Conservation (phyloP, 2,797 vertebrate genomes). For the Tapirus indicus region DNA sequence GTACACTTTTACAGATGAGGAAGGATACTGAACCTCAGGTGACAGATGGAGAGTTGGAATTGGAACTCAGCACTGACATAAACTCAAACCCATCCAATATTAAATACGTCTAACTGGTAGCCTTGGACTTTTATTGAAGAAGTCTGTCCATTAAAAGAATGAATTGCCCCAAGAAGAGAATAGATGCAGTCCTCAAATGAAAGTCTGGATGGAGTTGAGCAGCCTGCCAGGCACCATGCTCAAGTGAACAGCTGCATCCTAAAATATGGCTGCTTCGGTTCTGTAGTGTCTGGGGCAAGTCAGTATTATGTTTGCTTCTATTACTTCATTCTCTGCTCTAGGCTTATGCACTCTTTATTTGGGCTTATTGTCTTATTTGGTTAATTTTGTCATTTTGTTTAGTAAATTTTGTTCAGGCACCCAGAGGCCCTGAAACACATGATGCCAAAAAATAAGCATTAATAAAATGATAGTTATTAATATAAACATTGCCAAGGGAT, state of each 20-base stretch:
- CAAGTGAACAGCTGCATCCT: background rate
- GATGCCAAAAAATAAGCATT: conserved; percentile 53
- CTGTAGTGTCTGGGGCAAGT: background rate
- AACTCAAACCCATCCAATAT: background rate
- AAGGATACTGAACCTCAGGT: background rate
- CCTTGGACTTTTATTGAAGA: background rate
- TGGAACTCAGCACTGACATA: background rate
- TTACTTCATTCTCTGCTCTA: conserved; percentile 32
- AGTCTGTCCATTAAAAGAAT: background rate
- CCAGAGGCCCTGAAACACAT: conserved; percentile 67
- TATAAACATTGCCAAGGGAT: conserved; percentile 63
- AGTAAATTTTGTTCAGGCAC: conserved; percentile 50
- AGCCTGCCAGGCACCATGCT: background rate
- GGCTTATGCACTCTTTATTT: background rate
- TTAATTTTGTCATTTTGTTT: conserved; percentile 79
- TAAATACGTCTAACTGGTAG: background rate
- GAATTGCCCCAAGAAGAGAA: background rate
- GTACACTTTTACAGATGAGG: background rate
- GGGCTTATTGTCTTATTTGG: conserved; percentile 61
- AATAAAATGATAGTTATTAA: conserved; percentile 70
- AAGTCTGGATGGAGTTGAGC: background rate
- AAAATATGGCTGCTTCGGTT: background rate
- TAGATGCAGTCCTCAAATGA: background rate
- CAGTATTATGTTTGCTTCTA: background rate
- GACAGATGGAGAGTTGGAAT: background rate